These are phyloP conservation scores for Pyrgilauda ruficollis DNA, from an alignment of 2,113 vertebrate species.

Conservation along the genomic window DNA sequence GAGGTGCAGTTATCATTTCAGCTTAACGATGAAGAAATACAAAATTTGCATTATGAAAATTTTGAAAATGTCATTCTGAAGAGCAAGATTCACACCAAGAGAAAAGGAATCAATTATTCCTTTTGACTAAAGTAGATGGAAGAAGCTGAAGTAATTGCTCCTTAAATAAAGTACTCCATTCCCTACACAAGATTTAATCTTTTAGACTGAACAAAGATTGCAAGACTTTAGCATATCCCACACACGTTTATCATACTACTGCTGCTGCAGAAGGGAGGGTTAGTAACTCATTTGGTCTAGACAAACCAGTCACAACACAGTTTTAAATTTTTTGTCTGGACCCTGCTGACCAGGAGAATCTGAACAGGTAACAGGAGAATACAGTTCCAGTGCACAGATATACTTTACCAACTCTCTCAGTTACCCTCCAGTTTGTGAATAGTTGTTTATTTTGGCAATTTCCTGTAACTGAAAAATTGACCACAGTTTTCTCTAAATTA, in stretches of 20 bases:
- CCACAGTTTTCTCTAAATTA: neutral
- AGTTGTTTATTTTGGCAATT: neutral
- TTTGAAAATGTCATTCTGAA: neutral
- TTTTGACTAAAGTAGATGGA: neutral
- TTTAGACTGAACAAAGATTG: conserved; percentile 6
- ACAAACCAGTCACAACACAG: neutral
- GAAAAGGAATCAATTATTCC: conserved; percentile 9
- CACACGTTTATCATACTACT: neutral
- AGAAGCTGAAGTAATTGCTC: conserved; percentile 27
- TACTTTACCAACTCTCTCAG: neutral
- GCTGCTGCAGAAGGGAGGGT: neutral
- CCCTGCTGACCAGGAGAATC: neutral
- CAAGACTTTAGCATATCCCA: neutral
- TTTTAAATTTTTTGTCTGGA: neutral
- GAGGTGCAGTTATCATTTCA: neutral
- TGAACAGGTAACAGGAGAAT: neutral
- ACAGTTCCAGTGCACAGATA: neutral
- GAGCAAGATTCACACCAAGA: neutral
- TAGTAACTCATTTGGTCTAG: neutral
- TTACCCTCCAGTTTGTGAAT: neutral
- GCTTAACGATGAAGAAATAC: neutral
- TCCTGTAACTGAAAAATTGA: neutral
- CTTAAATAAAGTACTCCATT: conserved; percentile 18
- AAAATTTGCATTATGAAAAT: neutral
- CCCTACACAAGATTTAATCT: conserved; percentile 10